Evolutionary conservation across 2,113 vertebrate species (phyloP).

Genomic region (Zosterops japonicus): DNA sequence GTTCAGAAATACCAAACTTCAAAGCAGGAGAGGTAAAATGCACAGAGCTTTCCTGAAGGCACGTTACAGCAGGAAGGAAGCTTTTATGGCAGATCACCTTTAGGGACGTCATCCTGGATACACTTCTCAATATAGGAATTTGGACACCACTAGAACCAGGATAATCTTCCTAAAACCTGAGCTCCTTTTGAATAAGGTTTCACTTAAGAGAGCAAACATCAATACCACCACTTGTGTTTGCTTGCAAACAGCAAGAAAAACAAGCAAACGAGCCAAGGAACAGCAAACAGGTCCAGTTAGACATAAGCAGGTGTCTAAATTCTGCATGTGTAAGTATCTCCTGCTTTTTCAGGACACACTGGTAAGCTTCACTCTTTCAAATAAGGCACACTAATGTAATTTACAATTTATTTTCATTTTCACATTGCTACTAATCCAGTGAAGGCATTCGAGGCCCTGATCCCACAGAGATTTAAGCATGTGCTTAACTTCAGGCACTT

Average conservation of each 20-base stretch:
- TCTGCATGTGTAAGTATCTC: not conserved
- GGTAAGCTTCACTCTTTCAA: not conserved
- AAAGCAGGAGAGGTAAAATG: not conserved
- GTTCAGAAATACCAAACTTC: not conserved
- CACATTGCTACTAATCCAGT: not conserved
- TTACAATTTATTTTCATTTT: not conserved
- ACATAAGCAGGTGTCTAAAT: not conserved
- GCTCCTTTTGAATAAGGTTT: not conserved
- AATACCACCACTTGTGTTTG: not conserved
- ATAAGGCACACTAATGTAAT: not conserved
- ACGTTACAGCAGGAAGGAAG: not conserved
- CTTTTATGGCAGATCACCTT: not conserved
- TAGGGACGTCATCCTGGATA: not conserved
- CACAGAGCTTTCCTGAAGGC: not conserved
- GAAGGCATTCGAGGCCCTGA: not conserved
- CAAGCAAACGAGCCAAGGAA: not conserved
- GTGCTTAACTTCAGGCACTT: not conserved
- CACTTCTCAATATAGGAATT: not conserved
- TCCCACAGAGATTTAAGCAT: not conserved
- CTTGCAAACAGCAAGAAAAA: not conserved
- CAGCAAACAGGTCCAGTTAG: not conserved
- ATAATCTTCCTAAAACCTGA: not conserved
- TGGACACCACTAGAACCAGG: not conserved
- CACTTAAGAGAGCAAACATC: not conserved
- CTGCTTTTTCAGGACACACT: not conserved